Conservation (phyloP, 2,888 invertebrate species). For the Pterostichus madidus region DNA sequence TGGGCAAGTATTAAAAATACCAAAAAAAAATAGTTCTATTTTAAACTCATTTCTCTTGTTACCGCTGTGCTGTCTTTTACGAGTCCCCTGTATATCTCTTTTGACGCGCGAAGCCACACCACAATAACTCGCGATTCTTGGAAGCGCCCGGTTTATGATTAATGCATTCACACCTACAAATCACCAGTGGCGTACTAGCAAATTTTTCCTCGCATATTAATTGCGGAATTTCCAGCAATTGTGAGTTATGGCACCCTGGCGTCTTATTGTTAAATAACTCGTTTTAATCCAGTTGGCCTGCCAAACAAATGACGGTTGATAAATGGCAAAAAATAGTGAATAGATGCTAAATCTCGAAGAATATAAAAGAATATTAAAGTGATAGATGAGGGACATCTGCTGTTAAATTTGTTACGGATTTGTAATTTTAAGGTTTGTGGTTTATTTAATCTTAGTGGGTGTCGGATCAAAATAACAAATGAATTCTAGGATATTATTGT, state of each 20-base stretch:
- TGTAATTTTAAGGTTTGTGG: neutral
- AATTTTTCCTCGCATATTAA: conserved; percentile 4
- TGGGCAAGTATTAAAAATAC: too few relatives aligned
- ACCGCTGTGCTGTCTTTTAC: neutral
- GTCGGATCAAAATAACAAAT: neutral
- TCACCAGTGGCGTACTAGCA: conserved; percentile 27
- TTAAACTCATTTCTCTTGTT: too few relatives aligned
- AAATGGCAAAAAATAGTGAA: neutral
- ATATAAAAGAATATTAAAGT: conserved; percentile 26
- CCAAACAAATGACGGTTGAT: conserved; percentile 30
- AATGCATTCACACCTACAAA: conserved; percentile 57
- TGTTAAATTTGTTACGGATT: conserved; percentile 8
- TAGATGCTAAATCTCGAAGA: conserved; percentile 1
- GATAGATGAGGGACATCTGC: conserved; percentile 23
- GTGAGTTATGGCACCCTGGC: conserved; percentile 1
- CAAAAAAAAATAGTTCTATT: too few relatives aligned
- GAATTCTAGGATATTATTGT: neutral
- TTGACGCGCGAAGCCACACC: neutral
- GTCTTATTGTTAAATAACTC: conserved; percentile 20
- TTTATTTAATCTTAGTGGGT: neutral
- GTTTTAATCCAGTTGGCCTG: conserved; percentile 12
- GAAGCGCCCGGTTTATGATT: conserved; percentile 40
- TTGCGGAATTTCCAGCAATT: conserved; percentile 10
- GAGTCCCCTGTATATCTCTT: too few relatives aligned
- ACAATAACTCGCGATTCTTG: neutral